phyloP scores from a whole-genome alignment of 92 coral and sea anemone species.

The Isaurus tuberculatus region DNA sequence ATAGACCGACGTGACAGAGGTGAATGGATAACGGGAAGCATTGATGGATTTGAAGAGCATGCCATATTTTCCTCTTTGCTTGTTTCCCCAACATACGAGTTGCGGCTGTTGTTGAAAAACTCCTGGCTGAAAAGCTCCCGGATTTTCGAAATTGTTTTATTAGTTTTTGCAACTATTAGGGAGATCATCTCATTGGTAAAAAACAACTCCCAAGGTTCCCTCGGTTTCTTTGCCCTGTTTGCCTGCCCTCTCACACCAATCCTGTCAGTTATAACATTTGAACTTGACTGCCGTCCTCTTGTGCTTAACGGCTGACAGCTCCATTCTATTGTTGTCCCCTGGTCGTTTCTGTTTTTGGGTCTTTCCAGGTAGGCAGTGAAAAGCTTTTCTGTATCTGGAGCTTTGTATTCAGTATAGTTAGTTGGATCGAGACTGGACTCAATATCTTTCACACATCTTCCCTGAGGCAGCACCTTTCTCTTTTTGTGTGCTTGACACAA shows the following conservation, averaged over 20 bases:
- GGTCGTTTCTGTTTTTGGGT: conserved; percentile 15
- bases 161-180: conserved; percentile 23
- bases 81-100: conserved; percentile 12
- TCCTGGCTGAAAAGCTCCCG: conserved; percentile 9
- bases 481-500: conserved; percentile 10
- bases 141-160: background rate
- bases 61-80: conserved; percentile 34
- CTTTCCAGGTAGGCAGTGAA: conserved; percentile 22
- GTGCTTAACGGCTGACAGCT: background rate
- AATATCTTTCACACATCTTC: conserved; percentile 10
- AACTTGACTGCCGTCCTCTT: conserved; percentile 8
- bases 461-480: conserved; percentile 4
- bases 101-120: conserved; percentile 17
- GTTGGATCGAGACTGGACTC: background rate
- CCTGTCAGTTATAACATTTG: conserved; percentile 11
- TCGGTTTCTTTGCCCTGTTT: conserved; percentile 2
- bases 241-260: conserved; percentile 18
- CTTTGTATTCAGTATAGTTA: conserved; percentile 8
- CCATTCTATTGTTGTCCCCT: conserved; percentile 13
- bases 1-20: conserved; percentile 13
- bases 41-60: conserved; percentile 53
- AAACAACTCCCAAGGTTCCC: conserved; percentile 18
- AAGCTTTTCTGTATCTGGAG: conserved; percentile 3
- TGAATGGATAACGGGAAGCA: conserved; percentile 50
- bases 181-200: conserved; percentile 6